Conservation (phyloP, 1,140 invertebrate genomes). For the Cylas formicarius region DNA sequence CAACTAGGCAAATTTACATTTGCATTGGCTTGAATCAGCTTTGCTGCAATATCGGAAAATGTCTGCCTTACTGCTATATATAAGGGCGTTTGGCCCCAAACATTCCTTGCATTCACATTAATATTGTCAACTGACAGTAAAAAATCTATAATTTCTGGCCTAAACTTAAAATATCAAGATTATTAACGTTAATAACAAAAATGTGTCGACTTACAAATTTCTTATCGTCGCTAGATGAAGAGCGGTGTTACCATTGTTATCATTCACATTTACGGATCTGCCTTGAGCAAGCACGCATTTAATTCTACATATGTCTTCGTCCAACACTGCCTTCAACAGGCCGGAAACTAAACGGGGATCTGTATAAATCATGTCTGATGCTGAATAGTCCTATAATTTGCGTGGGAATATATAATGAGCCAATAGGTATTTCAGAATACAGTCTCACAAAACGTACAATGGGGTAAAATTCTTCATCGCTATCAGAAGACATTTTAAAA, state of each 20-base stretch:
- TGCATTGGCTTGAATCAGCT: constrained; percentile 12
- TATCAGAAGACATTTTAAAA: too few species aligned
- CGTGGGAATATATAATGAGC: too few species aligned
- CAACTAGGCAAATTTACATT: constrained; percentile 18
- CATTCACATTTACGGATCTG: constrained; percentile 19
- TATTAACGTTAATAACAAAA: background rate
- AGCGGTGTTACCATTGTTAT: constrained; percentile 21
- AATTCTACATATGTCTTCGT: constrained; percentile 14
- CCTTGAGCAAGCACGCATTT: constrained; percentile 7
- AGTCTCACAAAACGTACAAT: too few species aligned
- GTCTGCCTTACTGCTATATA: constrained; percentile 13
- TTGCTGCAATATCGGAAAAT: constrained; percentile 5
- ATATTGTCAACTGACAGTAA: constrained; percentile 11
- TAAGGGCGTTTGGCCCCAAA: constrained; percentile 19
- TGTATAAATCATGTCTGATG: too few species aligned
- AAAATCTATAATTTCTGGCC: constrained; percentile 17
- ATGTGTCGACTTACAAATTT: constrained; percentile 18
- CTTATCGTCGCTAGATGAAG: constrained; percentile 17
- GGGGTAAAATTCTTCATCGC: too few species aligned
- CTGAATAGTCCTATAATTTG: too few species aligned
- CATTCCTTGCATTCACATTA: constrained; percentile 14
- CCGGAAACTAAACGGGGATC: constrained; percentile 17
- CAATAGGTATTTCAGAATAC: too few species aligned
- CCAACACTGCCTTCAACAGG: constrained; percentile 12
- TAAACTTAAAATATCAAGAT: constrained; percentile 9